These are phyloP conservation scores for Catonia carolina DNA, from an alignment of 2,888 invertebrate species.

Conservation along the genomic window DNA sequence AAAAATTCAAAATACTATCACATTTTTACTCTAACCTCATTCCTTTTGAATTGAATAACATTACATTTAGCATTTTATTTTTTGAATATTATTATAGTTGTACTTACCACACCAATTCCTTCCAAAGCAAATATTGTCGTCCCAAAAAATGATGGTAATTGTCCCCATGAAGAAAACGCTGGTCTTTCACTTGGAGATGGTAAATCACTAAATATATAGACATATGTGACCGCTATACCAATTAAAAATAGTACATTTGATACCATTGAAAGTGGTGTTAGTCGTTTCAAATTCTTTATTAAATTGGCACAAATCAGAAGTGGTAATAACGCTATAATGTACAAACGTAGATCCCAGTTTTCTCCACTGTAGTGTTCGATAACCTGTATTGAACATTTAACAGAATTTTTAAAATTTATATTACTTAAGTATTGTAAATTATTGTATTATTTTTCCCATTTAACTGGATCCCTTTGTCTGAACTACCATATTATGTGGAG, in stretches of 20 bases:
- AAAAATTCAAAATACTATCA: no score
- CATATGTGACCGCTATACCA: slow-evolving; percentile 68
- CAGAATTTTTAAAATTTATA: no score
- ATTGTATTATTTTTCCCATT: neutral
- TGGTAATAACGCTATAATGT: slow-evolving; percentile 65
- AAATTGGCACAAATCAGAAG: slow-evolving; percentile 65
- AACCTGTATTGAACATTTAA: slow-evolving; percentile 43
- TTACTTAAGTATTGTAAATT: neutral
- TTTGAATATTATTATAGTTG: no score
- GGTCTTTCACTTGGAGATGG: slow-evolving; percentile 48
- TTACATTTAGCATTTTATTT: no score
- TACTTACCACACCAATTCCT: slow-evolving; percentile 67
- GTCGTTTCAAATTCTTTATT: slow-evolving; percentile 65
- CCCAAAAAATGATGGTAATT: slow-evolving; percentile 76
- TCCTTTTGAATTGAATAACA: no score
- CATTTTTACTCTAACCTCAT: no score
- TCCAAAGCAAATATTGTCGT: slow-evolving; percentile 87
- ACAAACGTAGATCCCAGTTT: slow-evolving; percentile 43
- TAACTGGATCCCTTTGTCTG: no score
- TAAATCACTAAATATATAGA: slow-evolving; percentile 60
- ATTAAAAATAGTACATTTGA: slow-evolving; percentile 76
- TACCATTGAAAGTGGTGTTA: slow-evolving; percentile 76
- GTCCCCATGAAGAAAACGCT: slow-evolving; percentile 44
- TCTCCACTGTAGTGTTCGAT: slow-evolving; percentile 41
- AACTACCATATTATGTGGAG: no score